Percentiles rank a stretch among this genome's conserved stretches.
Evolutionary conservation across 2,797 vertebrate species (phyloP).

Genomic region (Urophycis tenuis): DNA sequence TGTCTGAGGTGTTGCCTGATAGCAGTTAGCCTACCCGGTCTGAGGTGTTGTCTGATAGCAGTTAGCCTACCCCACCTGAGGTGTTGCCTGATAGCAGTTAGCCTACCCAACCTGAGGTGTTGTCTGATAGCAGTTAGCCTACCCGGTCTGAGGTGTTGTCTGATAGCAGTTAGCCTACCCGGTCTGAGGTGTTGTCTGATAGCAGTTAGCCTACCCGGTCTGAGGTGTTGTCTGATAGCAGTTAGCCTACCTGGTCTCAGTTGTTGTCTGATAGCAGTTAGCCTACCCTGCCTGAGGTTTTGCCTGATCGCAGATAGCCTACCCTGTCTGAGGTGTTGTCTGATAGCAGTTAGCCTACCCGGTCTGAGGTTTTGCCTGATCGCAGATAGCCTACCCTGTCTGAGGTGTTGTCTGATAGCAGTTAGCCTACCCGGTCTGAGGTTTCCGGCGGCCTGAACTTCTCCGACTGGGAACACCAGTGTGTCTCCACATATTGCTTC

Average conservation of each 20-base stretch:
- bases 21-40: constrained; percentile 75
- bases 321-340: neutral
- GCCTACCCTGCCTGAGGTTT: constrained; percentile 90
- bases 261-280: neutral
- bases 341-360: constrained; percentile 62
- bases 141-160: constrained; percentile 86
- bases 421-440: constrained; percentile 80
- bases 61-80: constrained; percentile 80
- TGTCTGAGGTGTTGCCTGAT: constrained; percentile 75
- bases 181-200: constrained; percentile 76
- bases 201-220: constrained; percentile 75
- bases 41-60: constrained; percentile 63
- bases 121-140: neutral
- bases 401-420: constrained; percentile 31
- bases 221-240: constrained; percentile 63
- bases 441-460: constrained; percentile 97
- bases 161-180: constrained; percentile 62
- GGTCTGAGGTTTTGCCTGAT: constrained; percentile 80
- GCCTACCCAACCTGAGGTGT: constrained; percentile 86
- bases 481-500: constrained; percentile 98
- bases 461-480: constrained; percentile 97
- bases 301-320: too few relatives aligned
- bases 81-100: constrained; percentile 50
- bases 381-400: constrained; percentile 75
- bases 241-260: constrained; percentile 80